These are phyloP conservation scores for Corythoichthys intestinalis DNA, from an alignment of 2,113 vertebrate species.

Conservation along the genomic window DNA sequence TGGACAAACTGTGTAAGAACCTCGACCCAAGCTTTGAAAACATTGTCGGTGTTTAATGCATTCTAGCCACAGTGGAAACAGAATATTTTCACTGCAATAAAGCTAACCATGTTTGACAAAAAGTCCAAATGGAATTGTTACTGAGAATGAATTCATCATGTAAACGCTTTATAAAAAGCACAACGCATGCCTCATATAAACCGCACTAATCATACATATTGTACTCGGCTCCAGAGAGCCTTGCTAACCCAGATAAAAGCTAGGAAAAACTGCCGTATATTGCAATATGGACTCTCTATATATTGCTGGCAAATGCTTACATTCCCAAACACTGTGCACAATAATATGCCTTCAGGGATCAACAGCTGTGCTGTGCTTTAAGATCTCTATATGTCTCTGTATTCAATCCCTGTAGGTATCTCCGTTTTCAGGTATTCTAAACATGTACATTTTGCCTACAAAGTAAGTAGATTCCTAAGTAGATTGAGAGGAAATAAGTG, in stretches of 20 bases:
- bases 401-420: too few species aligned
- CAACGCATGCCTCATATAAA: constrained; percentile 25
- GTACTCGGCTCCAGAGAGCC: constrained; percentile 35
- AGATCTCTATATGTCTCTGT: too few species aligned
- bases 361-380: too few species aligned
- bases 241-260: constrained; percentile 41
- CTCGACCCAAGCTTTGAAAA: neutral
- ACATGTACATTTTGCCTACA: too few species aligned
- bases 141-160: constrained; percentile 24
- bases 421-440: too few species aligned
- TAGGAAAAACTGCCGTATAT: neutral
- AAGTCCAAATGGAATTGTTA: constrained; percentile 13
- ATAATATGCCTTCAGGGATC: too few species aligned
- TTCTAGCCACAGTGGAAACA: constrained; percentile 2
- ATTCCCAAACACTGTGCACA: neutral
- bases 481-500: too few species aligned
- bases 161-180: constrained; percentile 16
- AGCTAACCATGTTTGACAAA: constrained; percentile 18
- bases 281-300: constrained; percentile 13
- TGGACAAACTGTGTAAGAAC: neutral
- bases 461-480: too few species aligned
- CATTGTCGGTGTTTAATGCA: constrained; percentile 13
- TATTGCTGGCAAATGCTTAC: neutral
- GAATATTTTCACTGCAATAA: neutral
- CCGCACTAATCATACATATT: constrained; percentile 45